These are phyloP conservation scores for Neodon shergylaensis DNA, from an alignment of 2,113 vertebrate genomes.

Conservation along the genomic window DNA sequence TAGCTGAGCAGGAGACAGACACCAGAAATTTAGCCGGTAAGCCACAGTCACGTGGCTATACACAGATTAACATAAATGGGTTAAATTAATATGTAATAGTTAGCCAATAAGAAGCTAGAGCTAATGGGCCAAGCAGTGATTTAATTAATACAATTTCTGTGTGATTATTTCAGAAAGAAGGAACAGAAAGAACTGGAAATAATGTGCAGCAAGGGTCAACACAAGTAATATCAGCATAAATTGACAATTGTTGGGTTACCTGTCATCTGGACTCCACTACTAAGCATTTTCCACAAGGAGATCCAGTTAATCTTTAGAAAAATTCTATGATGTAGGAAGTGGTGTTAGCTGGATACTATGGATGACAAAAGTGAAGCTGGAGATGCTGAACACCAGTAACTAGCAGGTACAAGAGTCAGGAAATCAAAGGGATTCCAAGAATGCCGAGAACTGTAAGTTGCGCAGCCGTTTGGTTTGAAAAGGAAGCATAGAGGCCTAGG, in stretches of 20 bases:
- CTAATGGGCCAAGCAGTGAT: no score
- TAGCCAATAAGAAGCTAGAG: no score
- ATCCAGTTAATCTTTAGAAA: constrained; percentile 59
- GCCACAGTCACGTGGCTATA: no score
- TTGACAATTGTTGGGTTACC: constrained; percentile 35
- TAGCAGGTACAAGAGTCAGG: neutral
- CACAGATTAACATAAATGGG: no score
- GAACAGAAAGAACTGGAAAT: constrained; percentile 10
- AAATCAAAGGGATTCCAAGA: neutral
- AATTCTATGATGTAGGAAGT: neutral
- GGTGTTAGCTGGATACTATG: neutral
- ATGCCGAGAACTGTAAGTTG: neutral
- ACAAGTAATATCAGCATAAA: neutral
- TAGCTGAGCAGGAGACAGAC: no score
- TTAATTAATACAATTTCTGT: no score
- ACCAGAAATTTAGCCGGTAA: no score
- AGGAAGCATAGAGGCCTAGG: neutral
- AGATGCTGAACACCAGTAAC: constrained; percentile 15
- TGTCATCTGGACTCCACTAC: constrained; percentile 54
- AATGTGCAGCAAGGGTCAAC: neutral
- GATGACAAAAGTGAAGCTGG: neutral
- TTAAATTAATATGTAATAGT: no score
- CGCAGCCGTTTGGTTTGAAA: neutral
- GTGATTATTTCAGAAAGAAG: no score
- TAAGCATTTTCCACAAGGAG: constrained; percentile 67